Percentiles rank a stretch among this genome's conserved stretches.
Evolutionary conservation across 2,113 vertebrate genomes (phyloP).

Genomic region (Hemiscyllium ocellatum): DNA sequence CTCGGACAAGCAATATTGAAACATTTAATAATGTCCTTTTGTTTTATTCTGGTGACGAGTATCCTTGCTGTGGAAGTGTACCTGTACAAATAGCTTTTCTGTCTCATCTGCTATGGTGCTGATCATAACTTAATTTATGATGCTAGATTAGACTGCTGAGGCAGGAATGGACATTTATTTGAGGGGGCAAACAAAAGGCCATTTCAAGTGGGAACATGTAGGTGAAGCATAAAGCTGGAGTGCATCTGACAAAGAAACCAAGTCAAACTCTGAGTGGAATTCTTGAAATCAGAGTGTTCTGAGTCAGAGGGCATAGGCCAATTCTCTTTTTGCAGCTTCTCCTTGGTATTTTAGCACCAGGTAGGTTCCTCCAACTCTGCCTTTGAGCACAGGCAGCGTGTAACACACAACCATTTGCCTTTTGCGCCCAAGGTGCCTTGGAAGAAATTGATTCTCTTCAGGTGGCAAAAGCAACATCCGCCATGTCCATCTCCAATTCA

Average conservation of each 20-base stretch:
- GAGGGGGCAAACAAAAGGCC: not conserved
- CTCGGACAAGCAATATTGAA: not conserved
- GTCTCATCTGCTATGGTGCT: not conserved
- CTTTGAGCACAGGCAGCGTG: too few relatives aligned
- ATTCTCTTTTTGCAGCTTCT: too few relatives aligned
- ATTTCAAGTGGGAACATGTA: not conserved
- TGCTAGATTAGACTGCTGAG: not conserved
- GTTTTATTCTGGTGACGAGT: not conserved
- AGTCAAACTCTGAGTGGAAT: not conserved
- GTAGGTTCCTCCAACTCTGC: too few relatives aligned
- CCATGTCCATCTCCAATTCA: too few relatives aligned
- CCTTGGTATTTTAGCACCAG: too few relatives aligned
- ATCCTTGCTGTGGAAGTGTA: not conserved
- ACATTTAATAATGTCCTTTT: not conserved
- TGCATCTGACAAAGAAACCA: not conserved
- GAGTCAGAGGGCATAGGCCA: too few relatives aligned
- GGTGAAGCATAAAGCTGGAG: not conserved
- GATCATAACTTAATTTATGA: not conserved
- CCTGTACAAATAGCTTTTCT: not conserved
- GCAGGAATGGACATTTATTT: not conserved
- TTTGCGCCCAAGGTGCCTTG: too few relatives aligned
- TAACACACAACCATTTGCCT: too few relatives aligned
- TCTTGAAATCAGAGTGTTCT: not conserved
- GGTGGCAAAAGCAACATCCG: too few relatives aligned
- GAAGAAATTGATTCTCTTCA: too few relatives aligned